Conservation (phyloP, 2,113 vertebrate genomes). For the Leucoraja erinaceus region DNA sequence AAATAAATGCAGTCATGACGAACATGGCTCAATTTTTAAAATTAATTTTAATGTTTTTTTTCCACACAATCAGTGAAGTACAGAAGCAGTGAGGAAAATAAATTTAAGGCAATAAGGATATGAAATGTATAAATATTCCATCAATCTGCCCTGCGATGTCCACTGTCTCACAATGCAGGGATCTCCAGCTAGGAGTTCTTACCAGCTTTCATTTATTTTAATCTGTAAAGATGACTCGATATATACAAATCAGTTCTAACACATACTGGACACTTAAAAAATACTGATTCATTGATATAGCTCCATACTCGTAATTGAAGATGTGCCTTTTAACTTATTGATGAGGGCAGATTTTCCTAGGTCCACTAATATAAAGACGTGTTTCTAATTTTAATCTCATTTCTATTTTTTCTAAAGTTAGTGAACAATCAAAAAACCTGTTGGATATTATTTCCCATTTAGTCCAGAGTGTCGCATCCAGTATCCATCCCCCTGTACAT, state of each 20-base stretch:
- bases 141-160: conserved; percentile 10
- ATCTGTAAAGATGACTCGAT: conserved; percentile 25
- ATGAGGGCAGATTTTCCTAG: not conserved
- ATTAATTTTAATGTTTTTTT: conserved; percentile 17
- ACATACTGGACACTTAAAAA: conserved; percentile 23
- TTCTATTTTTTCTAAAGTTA: not conserved
- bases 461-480: not conserved
- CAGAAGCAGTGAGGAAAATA: conserved; percentile 37
- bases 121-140: conserved; percentile 38
- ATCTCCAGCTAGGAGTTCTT: not conserved
- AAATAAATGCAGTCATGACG: not conserved
- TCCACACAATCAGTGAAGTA: conserved; percentile 35
- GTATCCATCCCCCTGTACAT: not conserved
- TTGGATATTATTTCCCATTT: not conserved
- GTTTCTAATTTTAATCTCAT: not conserved
- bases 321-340: not conserved
- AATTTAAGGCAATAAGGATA: conserved; percentile 38
- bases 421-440: not conserved
- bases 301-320: not conserved
- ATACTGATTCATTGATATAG: not conserved
- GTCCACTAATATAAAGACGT: not conserved
- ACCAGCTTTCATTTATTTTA: not conserved
- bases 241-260: conserved; percentile 35
- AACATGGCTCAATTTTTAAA: conserved; percentile 11
- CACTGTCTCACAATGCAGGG: conserved; percentile 29